These are phyloP conservation scores for Phragmatobia fuliginosa DNA, from an alignment of 2,888 invertebrate species.

Conservation along the genomic window DNA sequence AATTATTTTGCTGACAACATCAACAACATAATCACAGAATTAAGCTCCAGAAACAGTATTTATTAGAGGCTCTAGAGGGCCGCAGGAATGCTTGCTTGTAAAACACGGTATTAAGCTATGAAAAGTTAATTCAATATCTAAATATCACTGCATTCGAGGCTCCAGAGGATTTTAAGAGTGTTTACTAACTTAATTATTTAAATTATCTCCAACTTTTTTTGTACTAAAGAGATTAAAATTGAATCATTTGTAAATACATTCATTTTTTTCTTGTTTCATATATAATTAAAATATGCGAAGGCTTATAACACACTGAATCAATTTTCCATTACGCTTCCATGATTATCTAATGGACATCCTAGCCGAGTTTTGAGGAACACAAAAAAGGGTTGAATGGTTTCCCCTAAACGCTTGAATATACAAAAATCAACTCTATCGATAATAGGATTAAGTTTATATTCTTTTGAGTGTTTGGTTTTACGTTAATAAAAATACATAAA, in stretches of 20 bases:
- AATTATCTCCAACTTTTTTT: background rate
- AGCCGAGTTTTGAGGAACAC: slow-evolving; percentile 30
- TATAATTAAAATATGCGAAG: slow-evolving; percentile 43
- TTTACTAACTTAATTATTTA: background rate
- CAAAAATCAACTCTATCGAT: slow-evolving; percentile 26
- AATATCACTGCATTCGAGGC: background rate
- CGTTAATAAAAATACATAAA: too few species aligned
- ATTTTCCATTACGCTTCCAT: slow-evolving; percentile 44
- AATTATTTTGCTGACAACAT: too few species aligned
- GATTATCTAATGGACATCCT: slow-evolving; percentile 36
- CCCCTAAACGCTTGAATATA: slow-evolving; percentile 27
- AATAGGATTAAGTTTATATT: slow-evolving; percentile 17
- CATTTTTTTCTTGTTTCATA: slow-evolving; percentile 15
- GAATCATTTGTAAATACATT: background rate
- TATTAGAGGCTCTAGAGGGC: too few species aligned
- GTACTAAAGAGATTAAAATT: background rate
- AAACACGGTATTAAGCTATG: background rate
- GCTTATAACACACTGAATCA: slow-evolving; percentile 43
- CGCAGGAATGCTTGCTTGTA: background rate
- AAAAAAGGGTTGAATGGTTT: slow-evolving; percentile 46
- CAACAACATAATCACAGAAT: too few species aligned
- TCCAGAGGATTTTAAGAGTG: background rate
- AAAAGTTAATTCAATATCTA: background rate
- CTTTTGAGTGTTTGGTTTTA: slow-evolving; percentile 13
- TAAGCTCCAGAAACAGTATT: too few species aligned